Evolutionary conservation across 2,888 invertebrate species (phyloP), one percentile per base, ranked within the genome.

Genomic region (Caenorhabditis parvicauda): DNA sequence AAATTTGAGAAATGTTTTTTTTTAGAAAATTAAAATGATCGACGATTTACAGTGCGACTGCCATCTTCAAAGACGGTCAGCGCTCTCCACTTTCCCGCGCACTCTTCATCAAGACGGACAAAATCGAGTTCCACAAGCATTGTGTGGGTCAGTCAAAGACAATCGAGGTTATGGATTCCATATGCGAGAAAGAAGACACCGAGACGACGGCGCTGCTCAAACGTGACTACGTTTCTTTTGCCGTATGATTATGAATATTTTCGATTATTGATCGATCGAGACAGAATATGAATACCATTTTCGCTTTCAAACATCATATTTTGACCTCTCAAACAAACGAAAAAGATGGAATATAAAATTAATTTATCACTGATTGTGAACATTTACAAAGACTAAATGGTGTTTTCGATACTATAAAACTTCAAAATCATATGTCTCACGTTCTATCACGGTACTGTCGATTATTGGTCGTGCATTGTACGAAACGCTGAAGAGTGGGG

Each of bases 111-210:
- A 78, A 79, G 54, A 78, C 78, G n/a, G 77, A 77, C 47, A 78
- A 77, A 54, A 60, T 77, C 25, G 76, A 78, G 41, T 77, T 78
- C 53, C 70, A 78, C 27, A 68, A 67, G 19, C 68, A 67, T 44
- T 75, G 77, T 46, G 69, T 79, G 43, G 79, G 79, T 7, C 77
- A 80, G 27, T 79, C 79, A 5, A 64, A 59, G 48, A 79, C 79
- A 14, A 70, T 79, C 19, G 77, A 80, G 59, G 70, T 77, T 12
- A 79, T 81, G 80, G 77, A 77, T 54, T 72, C 76, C n/a, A 70
- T 80, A 9, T 64, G 65, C 22, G 70, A 76, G 5, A 60, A 67
- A 21, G 70, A 69, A 49, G 75, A 76, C 22, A 71, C 62, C 29
- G 79, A 79, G 54, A 69, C 63, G 7, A 74, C 77, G 6, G 57